Percentiles rank a stretch among this genome's conserved stretches.
Evolutionary conservation across 2,797 vertebrate species (phyloP).

Genomic region (Nothura maculosa): DNA sequence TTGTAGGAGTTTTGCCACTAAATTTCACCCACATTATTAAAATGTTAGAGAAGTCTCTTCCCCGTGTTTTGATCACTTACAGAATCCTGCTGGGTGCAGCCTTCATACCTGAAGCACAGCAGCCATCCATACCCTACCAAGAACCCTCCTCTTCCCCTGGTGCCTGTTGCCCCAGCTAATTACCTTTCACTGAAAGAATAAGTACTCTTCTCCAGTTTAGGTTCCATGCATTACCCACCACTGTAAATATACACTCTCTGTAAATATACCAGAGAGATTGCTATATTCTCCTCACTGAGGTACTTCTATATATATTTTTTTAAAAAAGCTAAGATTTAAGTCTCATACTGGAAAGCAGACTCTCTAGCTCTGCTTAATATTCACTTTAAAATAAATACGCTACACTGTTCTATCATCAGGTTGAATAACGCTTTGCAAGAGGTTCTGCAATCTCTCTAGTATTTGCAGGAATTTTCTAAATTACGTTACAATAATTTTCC

Average conservation of each 20-base stretch:
- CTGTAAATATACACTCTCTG: no score
- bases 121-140: not conserved
- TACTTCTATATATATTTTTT: not conserved
- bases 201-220: accelerated
- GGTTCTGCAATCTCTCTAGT: not conserved
- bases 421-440: not conserved
- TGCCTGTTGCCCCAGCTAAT: not conserved
- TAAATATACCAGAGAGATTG: not conserved
- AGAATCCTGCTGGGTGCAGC: not conserved
- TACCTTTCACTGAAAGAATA: not conserved
- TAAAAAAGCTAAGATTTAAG: not conserved
- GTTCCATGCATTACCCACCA: not conserved
- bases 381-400: not conserved
- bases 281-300: not conserved
- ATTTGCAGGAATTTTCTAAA: not conserved
- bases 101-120: not conserved
- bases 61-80: not conserved
- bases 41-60: not conserved
- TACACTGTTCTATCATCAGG: not conserved
- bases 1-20: not conserved
- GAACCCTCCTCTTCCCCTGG: not conserved
- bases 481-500: not conserved
- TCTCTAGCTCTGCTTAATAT: not conserved
- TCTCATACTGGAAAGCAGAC: not conserved
- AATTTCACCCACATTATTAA: not conserved